Evolutionary conservation across 1,140 invertebrate genomes (phyloP), one percentile per base, ranked within the genome.

Genomic region (Phthorimaea operculella): DNA sequence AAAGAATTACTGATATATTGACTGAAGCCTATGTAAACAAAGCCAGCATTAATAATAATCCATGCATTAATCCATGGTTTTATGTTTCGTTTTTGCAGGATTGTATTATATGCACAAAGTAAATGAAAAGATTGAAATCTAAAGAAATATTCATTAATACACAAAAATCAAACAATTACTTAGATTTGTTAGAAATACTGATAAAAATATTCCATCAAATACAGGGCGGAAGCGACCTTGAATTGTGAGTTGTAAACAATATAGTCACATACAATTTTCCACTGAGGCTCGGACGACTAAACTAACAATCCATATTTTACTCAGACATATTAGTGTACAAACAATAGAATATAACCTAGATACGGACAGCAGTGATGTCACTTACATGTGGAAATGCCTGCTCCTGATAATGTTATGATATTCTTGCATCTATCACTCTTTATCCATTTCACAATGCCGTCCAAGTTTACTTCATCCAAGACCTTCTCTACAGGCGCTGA

Each of bases 361-460:
- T 28, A 28, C 6, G 2, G 2, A 28, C 21, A 28, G 21, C 21
- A 6, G 6, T 28, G 21, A 28, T 28, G 16, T 16, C 8, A 90
- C 89, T 91, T 89, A 96, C 95, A 94, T 36, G 96, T 98, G 15
- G 96, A 98, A 68, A 98, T 97, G 53, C 97, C 97, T 66, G 96
- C 96, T 54, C 96, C 96, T 60, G 95, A 93, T 91, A 98, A 92
- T 14, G 94, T 96, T 54, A 98, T 92, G 52, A 98, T 92, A 67
- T 96, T 96, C 79, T 91, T 92, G 70, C 93, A 94, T 61, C 91
- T 90, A 14, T 89, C 89, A 64, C 88, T 89, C 61, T 93, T 77
- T 15, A 87, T 85, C 76, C 84, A 87, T 64, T 83, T 82, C 5
- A 85, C 77, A 51, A 87, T 69, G 4, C 83, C 81, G 52, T 86